Conservation (phyloP, 2,888 invertebrate genomes). For the Spilosoma lubricipeda region DNA sequence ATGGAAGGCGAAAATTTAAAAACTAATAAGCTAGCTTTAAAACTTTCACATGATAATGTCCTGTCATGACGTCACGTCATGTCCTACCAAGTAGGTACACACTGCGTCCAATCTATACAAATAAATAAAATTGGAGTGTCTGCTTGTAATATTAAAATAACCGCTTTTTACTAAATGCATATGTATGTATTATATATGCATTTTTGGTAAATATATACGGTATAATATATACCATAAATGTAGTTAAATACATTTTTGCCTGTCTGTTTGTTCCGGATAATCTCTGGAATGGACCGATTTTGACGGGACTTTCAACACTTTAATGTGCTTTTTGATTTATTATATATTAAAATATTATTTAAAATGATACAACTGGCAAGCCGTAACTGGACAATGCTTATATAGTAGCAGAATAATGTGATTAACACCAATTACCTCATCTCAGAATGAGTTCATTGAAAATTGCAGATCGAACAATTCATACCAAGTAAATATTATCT, state of each 20-base stretch:
- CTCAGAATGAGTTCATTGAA: neutral
- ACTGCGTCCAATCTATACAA: neutral
- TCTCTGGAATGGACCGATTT: too few relatives aligned
- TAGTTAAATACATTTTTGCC: too few relatives aligned
- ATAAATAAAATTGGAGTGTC: neutral
- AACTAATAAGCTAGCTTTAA: neutral
- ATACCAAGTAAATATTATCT: neutral
- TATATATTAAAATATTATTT: neutral
- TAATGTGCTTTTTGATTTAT: neutral
- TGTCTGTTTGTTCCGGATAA: too few relatives aligned
- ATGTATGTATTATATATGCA: too few relatives aligned
- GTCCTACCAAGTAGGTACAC: neutral
- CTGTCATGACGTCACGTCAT: neutral
- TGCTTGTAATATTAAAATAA: too few relatives aligned
- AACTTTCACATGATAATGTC: neutral
- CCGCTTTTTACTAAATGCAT: neutral
- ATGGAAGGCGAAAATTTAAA: too few relatives aligned
- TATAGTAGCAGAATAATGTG: neutral
- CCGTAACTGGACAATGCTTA: neutral
- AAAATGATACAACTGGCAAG: neutral
- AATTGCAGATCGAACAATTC: neutral
- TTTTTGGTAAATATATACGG: too few relatives aligned
- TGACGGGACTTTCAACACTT: too few relatives aligned
- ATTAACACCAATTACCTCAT: neutral
- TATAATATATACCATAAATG: too few relatives aligned